phyloP scores from a whole-genome alignment of 2,888 invertebrate species.

The Ellobium chinense region DNA sequence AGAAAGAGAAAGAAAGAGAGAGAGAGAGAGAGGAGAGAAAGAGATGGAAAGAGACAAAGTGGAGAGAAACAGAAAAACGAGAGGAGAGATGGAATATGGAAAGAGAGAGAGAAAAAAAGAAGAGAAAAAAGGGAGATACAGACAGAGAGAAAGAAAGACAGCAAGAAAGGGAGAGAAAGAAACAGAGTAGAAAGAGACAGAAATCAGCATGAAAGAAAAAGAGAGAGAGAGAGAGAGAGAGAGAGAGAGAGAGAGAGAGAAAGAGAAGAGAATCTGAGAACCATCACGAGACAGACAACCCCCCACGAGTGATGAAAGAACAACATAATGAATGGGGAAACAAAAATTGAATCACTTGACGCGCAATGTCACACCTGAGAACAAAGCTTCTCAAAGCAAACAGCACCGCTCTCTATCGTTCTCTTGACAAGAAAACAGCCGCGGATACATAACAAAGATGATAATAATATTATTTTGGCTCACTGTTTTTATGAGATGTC shows the following conservation, averaged over 20 bases:
- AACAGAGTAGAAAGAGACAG: not conserved
- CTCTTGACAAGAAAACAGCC: too few species aligned
- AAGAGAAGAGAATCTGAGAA: too few species aligned
- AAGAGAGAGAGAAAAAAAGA: not conserved
- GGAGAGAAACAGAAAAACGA: not conserved
- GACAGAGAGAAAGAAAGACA: not conserved
- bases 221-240: constrained; percentile 15
- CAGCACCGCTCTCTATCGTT: too few species aligned
- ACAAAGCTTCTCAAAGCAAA: too few species aligned
- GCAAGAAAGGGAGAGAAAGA: not conserved
- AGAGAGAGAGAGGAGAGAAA: constrained; percentile 16
- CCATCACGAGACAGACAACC: too few species aligned
- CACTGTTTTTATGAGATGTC: too few species aligned
- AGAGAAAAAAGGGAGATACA: not conserved
- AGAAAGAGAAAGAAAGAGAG: constrained; percentile 17
- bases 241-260: not conserved
- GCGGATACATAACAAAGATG: too few species aligned
- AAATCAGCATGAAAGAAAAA: not conserved
- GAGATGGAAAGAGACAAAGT: not conserved
- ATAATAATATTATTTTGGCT: too few species aligned
- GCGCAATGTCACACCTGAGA: too few species aligned
- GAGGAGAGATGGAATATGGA: not conserved
- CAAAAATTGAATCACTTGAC: too few species aligned
- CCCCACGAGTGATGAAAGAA: too few species aligned
- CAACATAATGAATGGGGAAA: too few species aligned